Evolutionary conservation across 2,888 invertebrate genomes (phyloP), one percentile per base, ranked within the genome.

Genomic region (Synergus japonicus): DNA sequence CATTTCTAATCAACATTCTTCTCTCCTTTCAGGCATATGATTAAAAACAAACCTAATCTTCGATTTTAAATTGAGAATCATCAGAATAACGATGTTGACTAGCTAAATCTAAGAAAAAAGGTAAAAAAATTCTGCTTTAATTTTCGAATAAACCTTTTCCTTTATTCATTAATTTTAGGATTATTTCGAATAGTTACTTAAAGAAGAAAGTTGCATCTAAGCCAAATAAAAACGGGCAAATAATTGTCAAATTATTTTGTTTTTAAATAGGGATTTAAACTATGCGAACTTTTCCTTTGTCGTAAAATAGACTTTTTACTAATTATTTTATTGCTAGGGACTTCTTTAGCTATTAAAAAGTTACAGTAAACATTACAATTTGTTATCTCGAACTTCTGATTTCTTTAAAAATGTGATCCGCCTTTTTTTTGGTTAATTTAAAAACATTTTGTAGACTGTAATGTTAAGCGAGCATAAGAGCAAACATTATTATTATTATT

Each of bases 41-140:
- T 96, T 93, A 97, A 97, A 92, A 95, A 96, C 93, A 98, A 98
- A 92, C 96, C 97, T 58, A 97, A 97, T 91, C 94, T 98, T 88
- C 94, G 97, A 88, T 97, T 96, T 92, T 96, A 90, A 91, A 79
- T 8, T 41, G 67, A 29, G 37, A 9, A 15, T 67, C n/a, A 67
- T 54, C n/a, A 15, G 29, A 8, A 37, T 13, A 22, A 8, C 8
- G 13, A 49, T 15, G 29, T 29, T 67, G 22, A 22, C 49, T 49
- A 29, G 73, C 5, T 18, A 15, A 54, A 54, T 49, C 37, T 9
- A 29, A 29, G 29, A 29, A 29, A 29, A 29, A 29, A 29, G 29
- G 29, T 29, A 29, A 29, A 29, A 3, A 29, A 29, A 29, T 29
- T 29, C 29, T 29, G 29, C 29, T 29, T 29, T 29, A 29, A 3